These are phyloP conservation scores for Amphiprion percula DNA, from an alignment of 2,113 vertebrate genomes.

Conservation along the genomic window DNA sequence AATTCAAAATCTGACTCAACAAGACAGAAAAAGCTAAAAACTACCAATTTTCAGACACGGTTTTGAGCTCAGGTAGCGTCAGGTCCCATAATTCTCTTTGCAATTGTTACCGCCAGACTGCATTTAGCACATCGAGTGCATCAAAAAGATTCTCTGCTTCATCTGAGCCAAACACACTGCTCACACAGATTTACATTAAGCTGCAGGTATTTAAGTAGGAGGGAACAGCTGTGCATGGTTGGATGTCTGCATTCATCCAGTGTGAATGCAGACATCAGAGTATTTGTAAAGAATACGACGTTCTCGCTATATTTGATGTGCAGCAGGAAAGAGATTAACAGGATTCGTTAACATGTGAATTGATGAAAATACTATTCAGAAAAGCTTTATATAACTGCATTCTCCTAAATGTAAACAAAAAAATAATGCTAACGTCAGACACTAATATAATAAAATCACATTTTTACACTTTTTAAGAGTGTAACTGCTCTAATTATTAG, in stretches of 20 bases:
- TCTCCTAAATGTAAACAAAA: too few species aligned
- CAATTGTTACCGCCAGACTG: not conserved
- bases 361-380: too few species aligned
- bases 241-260: not conserved
- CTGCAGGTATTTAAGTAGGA: not conserved
- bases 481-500: too few species aligned
- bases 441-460: too few species aligned
- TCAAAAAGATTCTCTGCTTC: slow-evolving; percentile 25
- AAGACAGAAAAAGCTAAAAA: not conserved
- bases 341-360: too few species aligned
- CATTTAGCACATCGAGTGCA: not conserved
- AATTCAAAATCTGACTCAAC: not conserved
- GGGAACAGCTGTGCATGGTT: slow-evolving; percentile 4
- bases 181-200: slow-evolving; percentile 14
- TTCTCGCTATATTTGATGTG: too few species aligned
- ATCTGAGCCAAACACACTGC: slow-evolving; percentile 20
- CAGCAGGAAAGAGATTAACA: too few species aligned
- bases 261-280: not conserved
- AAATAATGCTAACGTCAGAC: too few species aligned
- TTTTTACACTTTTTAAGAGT: too few species aligned
- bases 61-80: not conserved
- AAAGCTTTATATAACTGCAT: too few species aligned
- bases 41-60: too few species aligned
- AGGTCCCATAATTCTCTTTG: not conserved
- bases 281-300: too few species aligned